Percentiles rank a stretch among this genome's conserved stretches.
Conservation (phyloP, 2,888 invertebrate genomes). For the Drosophila melanosoma region DNA sequence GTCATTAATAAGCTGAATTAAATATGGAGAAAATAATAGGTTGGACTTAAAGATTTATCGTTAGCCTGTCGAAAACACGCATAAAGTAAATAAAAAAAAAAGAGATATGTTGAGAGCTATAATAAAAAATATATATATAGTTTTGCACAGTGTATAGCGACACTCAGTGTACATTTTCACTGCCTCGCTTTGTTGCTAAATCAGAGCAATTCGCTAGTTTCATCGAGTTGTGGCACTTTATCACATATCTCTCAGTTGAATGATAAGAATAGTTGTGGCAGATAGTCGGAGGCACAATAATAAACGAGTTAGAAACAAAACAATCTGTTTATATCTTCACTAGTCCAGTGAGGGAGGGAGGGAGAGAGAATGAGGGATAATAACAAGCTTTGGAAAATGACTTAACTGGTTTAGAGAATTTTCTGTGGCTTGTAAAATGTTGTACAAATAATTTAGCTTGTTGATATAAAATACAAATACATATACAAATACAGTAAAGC, state of each 20-base stretch:
- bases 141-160: neutral
- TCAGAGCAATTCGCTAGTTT: neutral
- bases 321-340: neutral
- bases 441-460: slow-evolving; percentile 18
- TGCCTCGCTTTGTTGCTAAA: neutral
- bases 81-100: neutral
- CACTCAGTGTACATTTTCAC: no score
- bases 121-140: neutral
- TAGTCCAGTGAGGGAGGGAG: no score
- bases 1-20: slow-evolving; percentile 10
- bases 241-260: neutral
- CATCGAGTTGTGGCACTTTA: neutral
- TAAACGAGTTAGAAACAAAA: neutral
- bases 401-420: slow-evolving; percentile 35
- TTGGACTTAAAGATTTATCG: neutral
- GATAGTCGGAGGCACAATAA: neutral
- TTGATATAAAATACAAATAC: slow-evolving; percentile 28
- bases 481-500: slow-evolving; percentile 2
- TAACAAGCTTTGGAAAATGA: slow-evolving; percentile 3
- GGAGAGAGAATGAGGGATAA: no score
- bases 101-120: no score
- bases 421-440: slow-evolving; percentile 7
- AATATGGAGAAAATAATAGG: neutral
- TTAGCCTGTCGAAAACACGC: neutral
- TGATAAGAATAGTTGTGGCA: neutral